Evolutionary conservation across 1,140 invertebrate genomes (phyloP).

Genomic region (Caenorhabditis latens): DNA sequence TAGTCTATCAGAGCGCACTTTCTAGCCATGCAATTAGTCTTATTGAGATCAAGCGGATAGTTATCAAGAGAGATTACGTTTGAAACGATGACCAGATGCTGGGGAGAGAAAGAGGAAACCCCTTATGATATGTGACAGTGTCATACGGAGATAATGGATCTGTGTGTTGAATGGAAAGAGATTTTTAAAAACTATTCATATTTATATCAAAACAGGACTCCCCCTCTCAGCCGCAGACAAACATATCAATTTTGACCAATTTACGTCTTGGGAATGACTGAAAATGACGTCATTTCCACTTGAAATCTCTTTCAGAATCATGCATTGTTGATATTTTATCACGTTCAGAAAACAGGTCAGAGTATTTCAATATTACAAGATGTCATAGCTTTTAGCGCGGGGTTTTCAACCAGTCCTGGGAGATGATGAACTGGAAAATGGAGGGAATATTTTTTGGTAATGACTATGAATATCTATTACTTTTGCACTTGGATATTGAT

Average conservation of each 20-base stretch:
- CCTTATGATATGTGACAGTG: neutral
- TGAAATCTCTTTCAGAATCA: constrained; percentile 5
- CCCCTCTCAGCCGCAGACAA: neutral
- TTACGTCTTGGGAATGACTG: neutral
- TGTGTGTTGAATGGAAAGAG: neutral
- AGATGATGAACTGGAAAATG: too few relatives aligned
- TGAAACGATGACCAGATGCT: neutral
- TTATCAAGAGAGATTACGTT: neutral
- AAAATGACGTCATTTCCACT: constrained; percentile 47
- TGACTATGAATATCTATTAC: too few relatives aligned
- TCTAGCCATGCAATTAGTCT: neutral
- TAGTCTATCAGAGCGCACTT: neutral
- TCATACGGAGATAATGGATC: constrained; percentile 1
- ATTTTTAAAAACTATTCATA: constrained; percentile 26
- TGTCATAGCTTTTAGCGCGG: neutral
- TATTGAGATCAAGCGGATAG: constrained; percentile 2
- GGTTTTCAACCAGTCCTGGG: too few relatives aligned
- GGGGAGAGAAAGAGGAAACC: neutral
- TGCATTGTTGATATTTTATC: neutral
- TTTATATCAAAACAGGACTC: neutral
- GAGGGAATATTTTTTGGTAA: too few relatives aligned
- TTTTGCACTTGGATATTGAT: too few relatives aligned
- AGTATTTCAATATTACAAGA: neutral
- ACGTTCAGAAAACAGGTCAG: neutral
- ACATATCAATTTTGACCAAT: constrained; percentile 32